Conservation (phyloP, 2,113 vertebrate species). For the Salvelinus sp. region DNA sequence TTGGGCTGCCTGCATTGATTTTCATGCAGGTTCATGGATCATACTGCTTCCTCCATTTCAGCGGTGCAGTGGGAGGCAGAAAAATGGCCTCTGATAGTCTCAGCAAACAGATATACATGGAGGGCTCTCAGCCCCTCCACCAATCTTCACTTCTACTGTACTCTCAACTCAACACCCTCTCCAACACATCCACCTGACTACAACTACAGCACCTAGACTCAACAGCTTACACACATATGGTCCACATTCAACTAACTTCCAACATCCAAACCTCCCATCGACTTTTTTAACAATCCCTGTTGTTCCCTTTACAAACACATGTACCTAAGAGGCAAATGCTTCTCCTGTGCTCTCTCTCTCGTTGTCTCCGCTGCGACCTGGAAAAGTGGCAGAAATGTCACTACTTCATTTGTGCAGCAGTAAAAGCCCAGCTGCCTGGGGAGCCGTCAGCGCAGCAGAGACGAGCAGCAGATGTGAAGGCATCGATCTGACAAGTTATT, state of each 20-base stretch:
- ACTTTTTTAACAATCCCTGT: slow-evolving; percentile 22
- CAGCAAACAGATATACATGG: slow-evolving; percentile 36
- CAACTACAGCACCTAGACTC: slow-evolving; percentile 19
- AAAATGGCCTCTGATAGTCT: slow-evolving; percentile 67
- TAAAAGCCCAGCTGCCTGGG: slow-evolving; percentile 60
- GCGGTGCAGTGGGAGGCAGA: slow-evolving; percentile 52
- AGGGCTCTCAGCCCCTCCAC: slow-evolving; percentile 15
- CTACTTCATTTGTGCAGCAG: slow-evolving; percentile 56
- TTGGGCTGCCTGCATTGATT: slow-evolving; percentile 73
- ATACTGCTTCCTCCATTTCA: slow-evolving; percentile 57
- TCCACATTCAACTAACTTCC: neutral
- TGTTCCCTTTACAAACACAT: slow-evolving; percentile 31
- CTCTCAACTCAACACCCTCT: slow-evolving; percentile 13
- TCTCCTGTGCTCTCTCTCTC: neutral
- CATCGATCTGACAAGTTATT: slow-evolving; percentile 71
- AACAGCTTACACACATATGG: neutral
- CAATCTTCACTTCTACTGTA: too few species aligned
- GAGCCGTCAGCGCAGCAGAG: slow-evolving; percentile 52
- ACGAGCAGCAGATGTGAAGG: slow-evolving; percentile 35
- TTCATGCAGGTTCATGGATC: slow-evolving; percentile 69
- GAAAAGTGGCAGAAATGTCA: slow-evolving; percentile 58
- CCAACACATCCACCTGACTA: slow-evolving; percentile 16
- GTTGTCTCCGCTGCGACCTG: slow-evolving; percentile 13
- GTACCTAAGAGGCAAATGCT: slow-evolving; percentile 25
- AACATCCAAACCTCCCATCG: neutral